Percentiles rank a stretch among this genome's conserved stretches.
Conservation (phyloP, 2,797 vertebrate genomes). For the Micropoecilia bifurca region DNA sequence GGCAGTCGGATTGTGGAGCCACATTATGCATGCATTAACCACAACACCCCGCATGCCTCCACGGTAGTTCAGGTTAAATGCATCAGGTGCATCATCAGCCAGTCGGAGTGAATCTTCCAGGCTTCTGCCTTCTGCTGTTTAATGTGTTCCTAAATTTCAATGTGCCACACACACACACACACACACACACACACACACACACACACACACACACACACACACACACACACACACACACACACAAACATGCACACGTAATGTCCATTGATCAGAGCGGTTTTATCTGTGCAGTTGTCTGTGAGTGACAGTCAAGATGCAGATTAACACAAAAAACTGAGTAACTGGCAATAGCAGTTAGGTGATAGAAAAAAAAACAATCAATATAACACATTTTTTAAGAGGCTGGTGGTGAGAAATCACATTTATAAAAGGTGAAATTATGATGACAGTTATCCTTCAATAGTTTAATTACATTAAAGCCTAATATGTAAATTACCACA, state of each 20-base stretch:
- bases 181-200: too few species aligned
- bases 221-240: too few species aligned
- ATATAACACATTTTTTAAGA: conserved; percentile 18
- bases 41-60: background rate
- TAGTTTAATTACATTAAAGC: conserved; percentile 49
- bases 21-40: conserved; percentile 37
- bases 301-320: conserved; percentile 32
- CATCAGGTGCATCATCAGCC: conserved; percentile 50
- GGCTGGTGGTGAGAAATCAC: conserved; percentile 20
- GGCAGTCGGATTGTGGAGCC: conserved; percentile 37
- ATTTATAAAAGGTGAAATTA: conserved; percentile 18
- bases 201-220: conserved; percentile 15
- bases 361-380: conserved; percentile 17
- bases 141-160: conserved; percentile 34
- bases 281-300: conserved; percentile 19
- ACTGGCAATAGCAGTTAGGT: conserved; percentile 16
- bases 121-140: conserved; percentile 35
- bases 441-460: conserved; percentile 23
- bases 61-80: conserved; percentile 47
- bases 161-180: conserved; percentile 24
- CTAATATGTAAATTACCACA: conserved; percentile 33
- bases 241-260: background rate
- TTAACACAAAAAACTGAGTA: conserved; percentile 18
- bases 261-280: conserved; percentile 21
- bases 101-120: conserved; percentile 56